These are phyloP conservation scores for Tipula vernalis DNA, from an alignment of 2,888 invertebrate species.

Conservation along the genomic window DNA sequence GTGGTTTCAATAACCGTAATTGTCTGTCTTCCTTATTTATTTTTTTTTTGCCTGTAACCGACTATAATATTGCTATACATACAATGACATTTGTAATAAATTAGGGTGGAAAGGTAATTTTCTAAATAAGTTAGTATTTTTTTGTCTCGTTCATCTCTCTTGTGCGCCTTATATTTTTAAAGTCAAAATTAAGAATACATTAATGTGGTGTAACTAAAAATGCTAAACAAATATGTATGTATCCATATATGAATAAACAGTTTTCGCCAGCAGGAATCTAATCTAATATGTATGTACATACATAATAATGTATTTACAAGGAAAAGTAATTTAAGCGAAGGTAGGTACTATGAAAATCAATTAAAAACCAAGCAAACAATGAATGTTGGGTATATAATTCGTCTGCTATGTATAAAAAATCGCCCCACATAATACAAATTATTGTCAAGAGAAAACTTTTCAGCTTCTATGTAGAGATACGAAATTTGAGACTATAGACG, in stretches of 20 bases:
- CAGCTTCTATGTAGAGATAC: too few species aligned
- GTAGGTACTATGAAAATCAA: neutral
- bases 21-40: neutral
- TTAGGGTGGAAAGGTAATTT: neutral
- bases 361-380: neutral
- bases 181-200: neutral
- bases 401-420: too few species aligned
- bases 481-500: too few species aligned
- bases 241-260: neutral
- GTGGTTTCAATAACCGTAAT: conserved; percentile 4
- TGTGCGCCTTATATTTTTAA: neutral
- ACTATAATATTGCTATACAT: neutral
- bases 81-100: neutral
- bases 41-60: neutral
- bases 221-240: neutral
- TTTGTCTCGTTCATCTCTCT: neutral
- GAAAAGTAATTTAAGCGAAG: neutral
- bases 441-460: too few species aligned
- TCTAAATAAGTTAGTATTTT: neutral
- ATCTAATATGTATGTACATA: neutral
- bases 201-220: neutral
- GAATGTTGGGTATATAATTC: neutral
- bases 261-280: neutral
- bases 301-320: neutral
- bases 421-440: too few species aligned